Percentiles rank a stretch among this genome's conserved stretches.
phyloP scores from a whole-genome alignment of 2,113 vertebrate species.

The Centropus bengalensis region DNA sequence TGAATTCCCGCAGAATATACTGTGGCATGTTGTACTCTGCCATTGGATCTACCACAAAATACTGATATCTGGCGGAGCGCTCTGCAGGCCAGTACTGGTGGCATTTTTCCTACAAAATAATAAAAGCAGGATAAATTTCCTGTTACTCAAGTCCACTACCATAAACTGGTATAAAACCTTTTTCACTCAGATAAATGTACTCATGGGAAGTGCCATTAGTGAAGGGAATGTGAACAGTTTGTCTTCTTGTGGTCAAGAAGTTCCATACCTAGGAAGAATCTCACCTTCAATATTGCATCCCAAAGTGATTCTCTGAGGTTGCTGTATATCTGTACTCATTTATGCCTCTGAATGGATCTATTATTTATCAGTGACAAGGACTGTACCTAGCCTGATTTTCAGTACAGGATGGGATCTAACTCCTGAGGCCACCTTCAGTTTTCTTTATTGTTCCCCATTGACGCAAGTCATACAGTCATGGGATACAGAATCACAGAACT shows the following conservation, averaged over 20 bases:
- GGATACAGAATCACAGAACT: too few species aligned
- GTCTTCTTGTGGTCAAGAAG: neutral
- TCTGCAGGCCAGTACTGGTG: slow-evolving; percentile 99
- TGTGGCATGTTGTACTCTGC: slow-evolving; percentile 99
- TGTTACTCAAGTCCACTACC: neutral
- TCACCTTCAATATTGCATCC: neutral
- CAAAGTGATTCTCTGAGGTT: neutral
- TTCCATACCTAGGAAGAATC: neutral
- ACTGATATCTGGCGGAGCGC: slow-evolving; percentile 97
- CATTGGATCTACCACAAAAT: slow-evolving; percentile 99
- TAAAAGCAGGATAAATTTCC: neutral
- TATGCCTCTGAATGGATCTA: neutral
- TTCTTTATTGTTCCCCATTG: neutral
- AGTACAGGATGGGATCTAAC: neutral
- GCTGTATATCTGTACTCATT: neutral
- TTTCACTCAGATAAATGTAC: neutral
- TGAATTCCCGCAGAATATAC: slow-evolving; percentile 98
- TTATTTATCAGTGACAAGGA: neutral
- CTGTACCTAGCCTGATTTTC: neutral
- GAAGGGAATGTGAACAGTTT: neutral
- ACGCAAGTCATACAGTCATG: neutral
- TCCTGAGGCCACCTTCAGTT: neutral
- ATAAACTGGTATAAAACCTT: neutral
- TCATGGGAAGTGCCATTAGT: neutral
- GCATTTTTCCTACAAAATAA: slow-evolving; percentile 92